Evolutionary conservation across 2,888 invertebrate species (phyloP), one percentile per base, ranked within the genome.

Genomic region (Thereva nobilitata): DNA sequence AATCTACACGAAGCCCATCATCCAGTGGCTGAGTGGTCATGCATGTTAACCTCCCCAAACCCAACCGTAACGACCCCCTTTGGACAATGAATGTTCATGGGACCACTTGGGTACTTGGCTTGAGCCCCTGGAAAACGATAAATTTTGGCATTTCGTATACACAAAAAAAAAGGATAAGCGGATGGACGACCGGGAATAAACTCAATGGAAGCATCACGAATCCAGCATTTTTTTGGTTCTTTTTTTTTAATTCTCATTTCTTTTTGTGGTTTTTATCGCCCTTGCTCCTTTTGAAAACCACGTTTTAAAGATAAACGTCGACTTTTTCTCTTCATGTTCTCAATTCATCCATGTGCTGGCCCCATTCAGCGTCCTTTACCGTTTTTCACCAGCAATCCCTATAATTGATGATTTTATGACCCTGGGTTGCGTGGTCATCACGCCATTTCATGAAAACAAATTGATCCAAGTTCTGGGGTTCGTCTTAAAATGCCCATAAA

Each of bases 21-120:
- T 59, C 57, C 57, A 59, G 57, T 59, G 47, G 47, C 57, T 38
- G 57, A 59, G 47, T 59, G 57, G 57, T 47, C 57, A 38, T 59
- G 37, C 47, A 59, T 47, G 57, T 10, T 12, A 47, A 45, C 57
- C 38, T 37, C 57, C 41, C 12, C 47, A 59, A 47, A 59, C 45
- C 47, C 10, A 59, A 45, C 47, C 23, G 23, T 23, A 23, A 23
- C 23, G 23, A 23, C 23, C 37, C 38, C 42, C 57, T 37, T 41
- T 61, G 49, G 61, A 41, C 61, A 61, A 61, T 61, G 61, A 50
- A 61, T 61, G 41, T 35, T 49, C 50, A 50, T 61, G 40, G 61
- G 50, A 61, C 50, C 61, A 61, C 61, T 61, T 61, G 61, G 61
- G 49, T 61, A 61, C 61, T 61, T 61, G 61, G 61, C 61, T 61